These are phyloP conservation scores for Salarias fasciatus DNA, from an alignment of 2,797 vertebrate species.

Conservation along the genomic window DNA sequence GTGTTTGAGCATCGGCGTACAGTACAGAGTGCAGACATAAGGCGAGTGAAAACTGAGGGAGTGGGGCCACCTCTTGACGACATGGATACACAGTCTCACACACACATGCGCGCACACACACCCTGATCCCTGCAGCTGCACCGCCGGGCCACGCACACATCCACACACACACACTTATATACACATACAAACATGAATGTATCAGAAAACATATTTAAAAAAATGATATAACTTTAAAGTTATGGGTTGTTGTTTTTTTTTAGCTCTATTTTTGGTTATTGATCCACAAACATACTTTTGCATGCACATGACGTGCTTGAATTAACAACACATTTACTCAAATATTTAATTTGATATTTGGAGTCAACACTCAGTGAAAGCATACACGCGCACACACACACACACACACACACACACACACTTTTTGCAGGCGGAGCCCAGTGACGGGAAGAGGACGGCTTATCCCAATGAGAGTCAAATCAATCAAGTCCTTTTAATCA, in stretches of 20 bases:
- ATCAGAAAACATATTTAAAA: no score
- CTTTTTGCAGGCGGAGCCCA: constrained; percentile 27
- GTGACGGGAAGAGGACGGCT: constrained; percentile 78
- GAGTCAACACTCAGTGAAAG: constrained; percentile 28
- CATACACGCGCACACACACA: constrained; percentile 8
- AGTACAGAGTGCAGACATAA: constrained; percentile 76
- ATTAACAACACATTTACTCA: constrained; percentile 6
- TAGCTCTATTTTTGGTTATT: not conserved
- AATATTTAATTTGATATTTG: constrained; percentile 17
- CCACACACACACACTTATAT: not conserved
- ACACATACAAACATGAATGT: no score
- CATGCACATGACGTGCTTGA: not conserved
- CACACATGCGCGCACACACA: constrained; percentile 24
- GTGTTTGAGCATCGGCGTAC: constrained; percentile 59
- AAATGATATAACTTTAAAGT: no score
- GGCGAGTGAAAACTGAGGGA: constrained; percentile 90
- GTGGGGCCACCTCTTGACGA: constrained; percentile 99
- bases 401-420: constrained; percentile 2
- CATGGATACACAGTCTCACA: constrained; percentile 79
- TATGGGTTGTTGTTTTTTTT: no score
- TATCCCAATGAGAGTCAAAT: constrained; percentile 86
- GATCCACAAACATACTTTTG: not conserved
- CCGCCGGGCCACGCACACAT: constrained; percentile 3
- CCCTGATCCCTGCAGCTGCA: constrained; percentile 1
- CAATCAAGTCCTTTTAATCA: constrained; percentile 88